Conservation (phyloP, 2,113 vertebrate species). For the Miniopterus natalensis region DNA sequence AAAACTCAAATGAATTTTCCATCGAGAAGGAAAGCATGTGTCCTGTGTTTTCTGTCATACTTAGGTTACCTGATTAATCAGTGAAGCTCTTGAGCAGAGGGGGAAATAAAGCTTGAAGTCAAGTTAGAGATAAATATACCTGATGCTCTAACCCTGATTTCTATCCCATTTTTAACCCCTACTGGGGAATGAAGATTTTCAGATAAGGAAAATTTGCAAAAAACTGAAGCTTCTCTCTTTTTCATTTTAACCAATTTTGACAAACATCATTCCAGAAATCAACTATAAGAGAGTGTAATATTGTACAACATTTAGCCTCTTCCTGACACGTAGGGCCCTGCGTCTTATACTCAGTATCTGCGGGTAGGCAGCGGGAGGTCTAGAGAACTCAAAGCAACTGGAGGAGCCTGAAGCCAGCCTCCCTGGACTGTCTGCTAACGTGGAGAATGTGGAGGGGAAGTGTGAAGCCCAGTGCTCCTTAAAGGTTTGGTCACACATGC, state of each 20-base stretch:
- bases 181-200: not conserved
- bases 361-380: not conserved
- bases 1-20: conserved; percentile 72
- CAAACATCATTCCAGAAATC: conserved; percentile 7
- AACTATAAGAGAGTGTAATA: not conserved
- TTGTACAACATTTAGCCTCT: not conserved
- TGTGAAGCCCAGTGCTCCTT: not conserved
- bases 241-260: conserved; percentile 54
- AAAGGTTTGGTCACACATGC: not conserved
- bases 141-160: not conserved
- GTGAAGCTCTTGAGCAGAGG: not conserved
- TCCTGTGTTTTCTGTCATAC: not conserved
- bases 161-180: not conserved
- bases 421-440: not conserved
- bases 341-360: not conserved
- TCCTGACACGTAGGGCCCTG: not conserved
- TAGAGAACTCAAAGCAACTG: not conserved
- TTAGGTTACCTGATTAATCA: conserved; percentile 56
- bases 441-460: not conserved
- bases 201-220: conserved; percentile 19
- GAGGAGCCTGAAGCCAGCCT: not conserved
- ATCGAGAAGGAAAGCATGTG: conserved; percentile 54
- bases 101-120: conserved; percentile 6
- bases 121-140: conserved; percentile 17
- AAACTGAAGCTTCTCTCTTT: not conserved